Percentiles rank a stretch among this genome's conserved stretches.
Conservation (phyloP, 2,113 vertebrate genomes). For the Hylia prasina region DNA sequence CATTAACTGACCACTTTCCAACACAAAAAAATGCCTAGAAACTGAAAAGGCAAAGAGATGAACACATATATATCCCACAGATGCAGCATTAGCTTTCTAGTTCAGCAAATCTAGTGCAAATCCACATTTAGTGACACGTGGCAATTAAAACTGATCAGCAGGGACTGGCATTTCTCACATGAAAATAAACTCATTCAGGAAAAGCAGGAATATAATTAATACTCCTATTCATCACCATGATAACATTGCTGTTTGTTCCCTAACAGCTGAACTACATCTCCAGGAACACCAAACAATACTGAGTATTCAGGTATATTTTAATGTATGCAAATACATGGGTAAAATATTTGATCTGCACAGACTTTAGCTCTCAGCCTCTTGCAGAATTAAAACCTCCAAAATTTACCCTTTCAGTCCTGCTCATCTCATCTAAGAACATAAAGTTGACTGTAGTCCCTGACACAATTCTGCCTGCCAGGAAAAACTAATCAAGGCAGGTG, state of each 20-base stretch:
- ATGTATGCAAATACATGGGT: fast-evolving
- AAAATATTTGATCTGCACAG: neutral
- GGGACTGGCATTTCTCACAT: neutral
- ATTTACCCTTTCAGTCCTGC: neutral
- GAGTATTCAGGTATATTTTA: neutral
- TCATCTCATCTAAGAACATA: neutral
- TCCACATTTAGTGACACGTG: neutral
- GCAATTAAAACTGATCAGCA: neutral
- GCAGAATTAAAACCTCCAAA: neutral
- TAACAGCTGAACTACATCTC: neutral
- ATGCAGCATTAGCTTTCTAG: neutral
- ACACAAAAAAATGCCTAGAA: neutral
- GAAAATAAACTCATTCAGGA: neutral
- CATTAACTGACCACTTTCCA: neutral
- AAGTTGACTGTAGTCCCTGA: neutral
- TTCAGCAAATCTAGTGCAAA: neutral
- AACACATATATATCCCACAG: neutral
- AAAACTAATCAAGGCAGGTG: neutral
- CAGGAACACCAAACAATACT: neutral
- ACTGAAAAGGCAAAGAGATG: neutral
- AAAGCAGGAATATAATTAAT: neutral
- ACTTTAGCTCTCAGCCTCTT: neutral
- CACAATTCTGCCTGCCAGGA: neutral
- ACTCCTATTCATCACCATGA: neutral
- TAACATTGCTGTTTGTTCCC: neutral